Conservation (phyloP, 2,888 invertebrate species). For the Cyclophora punctaria region DNA sequence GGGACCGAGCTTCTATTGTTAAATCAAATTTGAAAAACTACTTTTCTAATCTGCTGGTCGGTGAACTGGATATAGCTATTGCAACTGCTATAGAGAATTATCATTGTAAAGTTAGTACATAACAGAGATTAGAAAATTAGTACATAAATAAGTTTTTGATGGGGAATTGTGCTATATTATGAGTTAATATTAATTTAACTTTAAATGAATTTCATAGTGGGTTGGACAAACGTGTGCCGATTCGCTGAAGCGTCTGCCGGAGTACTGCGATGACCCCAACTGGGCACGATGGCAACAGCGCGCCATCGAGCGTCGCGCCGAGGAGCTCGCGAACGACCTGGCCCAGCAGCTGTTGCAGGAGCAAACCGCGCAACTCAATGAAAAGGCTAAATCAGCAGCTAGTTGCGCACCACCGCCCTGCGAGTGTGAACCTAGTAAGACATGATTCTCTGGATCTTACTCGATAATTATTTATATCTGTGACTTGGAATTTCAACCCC, state of each 20-base stretch:
- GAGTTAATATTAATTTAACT: too few relatives aligned
- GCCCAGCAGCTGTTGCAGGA: conserved; percentile 51
- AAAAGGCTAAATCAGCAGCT: conserved; percentile 38
- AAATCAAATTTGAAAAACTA: conserved; percentile 48
- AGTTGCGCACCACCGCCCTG: conserved; percentile 42
- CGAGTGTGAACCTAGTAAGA: conserved; percentile 31
- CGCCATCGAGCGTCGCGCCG: conserved; percentile 44
- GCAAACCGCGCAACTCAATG: conserved; percentile 38
- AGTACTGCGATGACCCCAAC: neutral
- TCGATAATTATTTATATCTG: too few relatives aligned
- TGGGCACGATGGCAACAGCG: conserved; percentile 40
- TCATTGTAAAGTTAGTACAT: conserved; percentile 46
- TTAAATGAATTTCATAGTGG: conserved; percentile 36
- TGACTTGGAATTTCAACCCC: too few relatives aligned
- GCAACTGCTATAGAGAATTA: conserved; percentile 60
- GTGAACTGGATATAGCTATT: conserved; percentile 62
- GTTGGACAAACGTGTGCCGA: conserved; percentile 53
- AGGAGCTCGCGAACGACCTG: conserved; percentile 43
- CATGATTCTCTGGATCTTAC: too few relatives aligned
- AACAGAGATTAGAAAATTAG: too few relatives aligned
- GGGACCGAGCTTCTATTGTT: conserved; percentile 47
- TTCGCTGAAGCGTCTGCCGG: conserved; percentile 1
- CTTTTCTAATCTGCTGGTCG: conserved; percentile 47
- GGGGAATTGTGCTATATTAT: too few relatives aligned
- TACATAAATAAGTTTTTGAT: too few relatives aligned